Base-by-base conservation (phyloP, 1,140 invertebrate species). In the Phenacoccus solenopsis region DNA sequence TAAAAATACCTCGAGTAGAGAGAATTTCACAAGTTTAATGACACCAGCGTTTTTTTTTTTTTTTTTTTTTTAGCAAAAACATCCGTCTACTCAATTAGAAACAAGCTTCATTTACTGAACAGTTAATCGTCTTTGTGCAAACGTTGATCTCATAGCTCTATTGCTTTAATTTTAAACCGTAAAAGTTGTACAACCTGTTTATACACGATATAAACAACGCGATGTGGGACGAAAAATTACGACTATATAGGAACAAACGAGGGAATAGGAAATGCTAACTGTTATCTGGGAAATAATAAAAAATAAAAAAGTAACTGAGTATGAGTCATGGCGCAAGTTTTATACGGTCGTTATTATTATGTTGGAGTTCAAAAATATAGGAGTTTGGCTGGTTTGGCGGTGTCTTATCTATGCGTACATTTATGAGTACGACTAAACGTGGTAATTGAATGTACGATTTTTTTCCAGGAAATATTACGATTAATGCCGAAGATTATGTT, bases 131-230 rank as follows among this genome's bases (percentile, higher is more conserved):
- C 38, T 49, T 49, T 49, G 38, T 49, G 38, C 38, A 49, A 49
- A 49, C 38, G 38, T 49, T 49, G 12, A 49, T 49, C 38, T 49
- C 38, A 49, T 49, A 49, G 38, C 20, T 16, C 13, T 9, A n/a
- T 49, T 16, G 20, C 38, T 9, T 10, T 49, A 16, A 5, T 16
- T 49, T 49, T 49, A 4, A 49, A 49, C 38, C 38, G 38, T 9
- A 49, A 49, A 49, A 49, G 38, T 49, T 49, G 38, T 49, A 49
- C 38, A 49, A 49, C 38, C 38, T 49, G 38, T 49, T 49, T 49
- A 49, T 49, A n/a, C 13, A 16, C 30, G 13, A n/a, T 49, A n/a
- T 49, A 9, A 5, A 49, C 38, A 49, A n/a, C 16, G 20, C 5
- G 38, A 49, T 49, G 38, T 49, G 20, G 38, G 38, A 49, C 38